Conservation (phyloP, 2,797 vertebrate genomes). For the Microtus obscurus region DNA sequence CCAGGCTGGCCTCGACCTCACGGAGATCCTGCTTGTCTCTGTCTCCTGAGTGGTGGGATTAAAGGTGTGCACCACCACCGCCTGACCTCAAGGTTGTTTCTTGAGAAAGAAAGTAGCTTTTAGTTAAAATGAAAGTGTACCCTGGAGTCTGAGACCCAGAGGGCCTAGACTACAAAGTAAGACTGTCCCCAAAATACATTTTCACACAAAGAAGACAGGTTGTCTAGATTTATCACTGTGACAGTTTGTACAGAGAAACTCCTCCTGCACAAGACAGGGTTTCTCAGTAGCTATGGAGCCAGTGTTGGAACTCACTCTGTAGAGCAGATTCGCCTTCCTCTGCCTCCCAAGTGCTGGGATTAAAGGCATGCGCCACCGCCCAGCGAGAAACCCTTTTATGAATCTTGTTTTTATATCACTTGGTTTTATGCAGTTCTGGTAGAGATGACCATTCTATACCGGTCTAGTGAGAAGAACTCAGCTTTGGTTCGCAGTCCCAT, state of each 20-base stretch:
- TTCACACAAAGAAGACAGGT: neutral
- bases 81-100: neutral
- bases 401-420: neutral
- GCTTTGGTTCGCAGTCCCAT: constrained; percentile 2
- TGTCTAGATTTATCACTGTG: neutral
- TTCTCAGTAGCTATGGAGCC: no score
- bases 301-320: no score
- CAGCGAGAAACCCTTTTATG: neutral
- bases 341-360: no score
- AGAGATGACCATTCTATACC: neutral
- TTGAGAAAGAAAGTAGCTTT: neutral
- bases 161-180: neutral
- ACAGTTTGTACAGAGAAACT: neutral
- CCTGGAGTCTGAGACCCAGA: neutral
- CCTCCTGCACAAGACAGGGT: no score
- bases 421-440: neutral
- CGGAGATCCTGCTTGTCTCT: no score
- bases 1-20: neutral
- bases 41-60: neutral
- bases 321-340: no score
- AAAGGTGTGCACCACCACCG: neutral
- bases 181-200: neutral
- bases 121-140: neutral
- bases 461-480: neutral
- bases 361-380: no score